A percentile compares a stretch with the other conserved stretches of the same genome.
phyloP scores from a whole-genome alignment of 2,888 invertebrate genomes.

The Eilema griseolum region DNA sequence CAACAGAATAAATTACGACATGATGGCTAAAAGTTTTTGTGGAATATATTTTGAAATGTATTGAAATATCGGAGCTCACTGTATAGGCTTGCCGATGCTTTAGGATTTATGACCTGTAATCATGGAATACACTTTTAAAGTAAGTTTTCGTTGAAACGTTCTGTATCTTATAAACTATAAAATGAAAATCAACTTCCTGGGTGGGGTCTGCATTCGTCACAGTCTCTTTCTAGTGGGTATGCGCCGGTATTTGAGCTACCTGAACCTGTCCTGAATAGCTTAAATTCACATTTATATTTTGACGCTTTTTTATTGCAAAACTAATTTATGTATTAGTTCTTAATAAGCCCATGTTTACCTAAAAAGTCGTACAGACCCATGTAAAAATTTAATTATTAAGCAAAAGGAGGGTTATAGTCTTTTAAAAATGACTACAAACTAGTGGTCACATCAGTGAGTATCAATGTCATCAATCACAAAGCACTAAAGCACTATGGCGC shows the following conservation, averaged over 20 bases:
- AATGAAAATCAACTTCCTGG: neutral
- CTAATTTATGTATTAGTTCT: too few species aligned
- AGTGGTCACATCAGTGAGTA: neutral
- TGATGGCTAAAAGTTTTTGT: slow-evolving; percentile 23
- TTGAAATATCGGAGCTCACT: slow-evolving; percentile 30
- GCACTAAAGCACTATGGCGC: slow-evolving; percentile 1
- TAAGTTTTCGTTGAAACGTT: neutral
- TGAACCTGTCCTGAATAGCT: neutral
- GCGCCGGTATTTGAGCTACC: neutral
- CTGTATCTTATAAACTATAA: neutral
- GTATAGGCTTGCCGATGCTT: slow-evolving; percentile 14
- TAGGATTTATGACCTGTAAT: slow-evolving; percentile 33
- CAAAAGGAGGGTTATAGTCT: neutral
- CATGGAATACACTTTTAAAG: slow-evolving; percentile 7
- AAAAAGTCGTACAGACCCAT: too few species aligned
- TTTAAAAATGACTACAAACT: neutral
- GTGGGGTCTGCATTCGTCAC: accelerated
- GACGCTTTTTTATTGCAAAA: too few species aligned
- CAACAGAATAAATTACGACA: slow-evolving; percentile 32
- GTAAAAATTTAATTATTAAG: too few species aligned
- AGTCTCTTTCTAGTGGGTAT: neutral
- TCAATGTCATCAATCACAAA: neutral
- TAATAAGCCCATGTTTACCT: too few species aligned
- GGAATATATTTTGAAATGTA: slow-evolving; percentile 27
- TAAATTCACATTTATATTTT: neutral